These are phyloP conservation scores for Oligia latruncula DNA, from an alignment of 2,888 invertebrate species.

Conservation along the genomic window DNA sequence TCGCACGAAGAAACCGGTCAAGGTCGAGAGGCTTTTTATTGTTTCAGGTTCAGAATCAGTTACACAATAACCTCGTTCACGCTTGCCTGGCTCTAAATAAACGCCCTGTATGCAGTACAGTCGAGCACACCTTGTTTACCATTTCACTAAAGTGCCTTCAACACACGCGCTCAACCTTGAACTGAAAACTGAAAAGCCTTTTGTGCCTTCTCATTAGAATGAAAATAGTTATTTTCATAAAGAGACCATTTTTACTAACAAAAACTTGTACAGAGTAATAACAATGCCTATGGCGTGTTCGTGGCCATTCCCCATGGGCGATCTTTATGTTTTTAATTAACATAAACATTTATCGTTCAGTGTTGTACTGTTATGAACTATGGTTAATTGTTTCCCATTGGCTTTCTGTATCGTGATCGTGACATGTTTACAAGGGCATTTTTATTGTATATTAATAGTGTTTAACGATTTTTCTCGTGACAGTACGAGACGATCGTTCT, in stretches of 20 bases:
- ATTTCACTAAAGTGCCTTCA: conserved; percentile 51
- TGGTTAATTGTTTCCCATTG: conserved; percentile 53
- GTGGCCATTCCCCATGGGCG: conserved; percentile 66
- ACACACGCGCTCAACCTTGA: conserved; percentile 60
- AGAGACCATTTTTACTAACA: conserved; percentile 53
- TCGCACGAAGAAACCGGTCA: conserved; percentile 49
- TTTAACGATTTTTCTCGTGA: conserved; percentile 40
- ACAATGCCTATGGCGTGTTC: conserved; percentile 69
- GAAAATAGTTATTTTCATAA: conserved; percentile 59
- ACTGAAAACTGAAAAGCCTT: conserved; percentile 59
- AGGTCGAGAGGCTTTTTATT: conserved; percentile 58
- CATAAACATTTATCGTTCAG: conserved; percentile 73
- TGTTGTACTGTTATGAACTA: conserved; percentile 63
- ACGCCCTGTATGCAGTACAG: conserved; percentile 49
- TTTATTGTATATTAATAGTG: conserved; percentile 49
- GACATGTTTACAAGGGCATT: conserved; percentile 51
- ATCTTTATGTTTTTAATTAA: conserved; percentile 78
- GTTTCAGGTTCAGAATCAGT: conserved; percentile 59
- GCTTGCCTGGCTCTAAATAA: conserved; percentile 57
- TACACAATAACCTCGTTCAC: conserved; percentile 59
- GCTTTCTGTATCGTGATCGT: conserved; percentile 57
- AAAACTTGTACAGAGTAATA: conserved; percentile 46
- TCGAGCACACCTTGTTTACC: conserved; percentile 49
- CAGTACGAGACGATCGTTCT: conserved; percentile 11
- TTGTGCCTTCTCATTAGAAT: conserved; percentile 62